Base-by-base conservation (phyloP, 2,113 vertebrate genomes). In the Nothoprocta pentlandii region DNA sequence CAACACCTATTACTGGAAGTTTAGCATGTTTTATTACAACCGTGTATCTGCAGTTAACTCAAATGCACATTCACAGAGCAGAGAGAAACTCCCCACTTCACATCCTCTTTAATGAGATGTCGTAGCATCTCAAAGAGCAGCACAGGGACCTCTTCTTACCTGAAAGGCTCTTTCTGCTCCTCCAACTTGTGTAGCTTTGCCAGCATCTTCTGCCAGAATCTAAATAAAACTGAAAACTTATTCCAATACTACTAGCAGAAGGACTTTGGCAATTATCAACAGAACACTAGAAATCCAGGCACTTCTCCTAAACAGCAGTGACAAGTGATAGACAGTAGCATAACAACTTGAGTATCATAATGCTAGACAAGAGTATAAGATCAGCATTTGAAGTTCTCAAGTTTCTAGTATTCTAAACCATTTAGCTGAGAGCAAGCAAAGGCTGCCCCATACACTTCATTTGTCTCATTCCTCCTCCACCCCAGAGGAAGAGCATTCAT, bases 151-250 rank as follows among this genome's bases (percentile, higher is more conserved):
- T 69, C 63, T 41, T 78, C 76, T 2, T 39, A 97, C 85, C 93
- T 94, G 87, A 41, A 94, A 80, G 56, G 80, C 89, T 62, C 63
- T 63, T 92, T 77, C 32, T 89, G 47, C 79, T 96, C 80, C 69
- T 90, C 79, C 63, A 81, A 47, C 68, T 76, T 20, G 1, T 32
- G 53, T 41, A 70, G 67, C 49, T 95, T 77, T 75, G 92, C 90
- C 90, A 94, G 74, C 28, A 68, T 80, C 36, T 91, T 93, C 85
- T 96, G 87, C 87, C 91, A 97, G 84, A 81, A 85, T 49, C 80
- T 85, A 92, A 86, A 94, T 87, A 82, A 86, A 91, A 47, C 80
- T 66, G 56, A 78, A 88, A 85, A 75, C 63, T 58, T 71, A 62
- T 41, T 83, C 73, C 63, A 76, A 53, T 16, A 42, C 46, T 76